Base-by-base conservation (phyloP, 2,797 vertebrate genomes). In the Lophius americanus region DNA sequence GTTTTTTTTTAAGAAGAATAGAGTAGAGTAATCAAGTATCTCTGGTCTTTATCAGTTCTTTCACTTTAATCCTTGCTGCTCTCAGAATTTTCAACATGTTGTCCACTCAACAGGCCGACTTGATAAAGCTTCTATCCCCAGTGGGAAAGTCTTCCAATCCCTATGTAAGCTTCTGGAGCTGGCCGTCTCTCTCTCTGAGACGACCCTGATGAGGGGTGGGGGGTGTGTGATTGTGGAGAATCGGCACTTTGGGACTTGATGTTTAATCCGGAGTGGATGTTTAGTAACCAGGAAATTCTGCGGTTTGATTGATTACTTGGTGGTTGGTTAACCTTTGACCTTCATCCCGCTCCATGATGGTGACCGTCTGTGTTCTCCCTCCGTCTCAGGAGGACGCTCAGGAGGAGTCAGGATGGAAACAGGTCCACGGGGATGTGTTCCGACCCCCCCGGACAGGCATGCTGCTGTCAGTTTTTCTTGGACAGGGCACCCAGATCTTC, bases 401-500 rank as follows among this genome's bases (percentile, higher is more conserved):
- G 83, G 95, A 97, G 82, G 96, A 96, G 80, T 98, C 95, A 7
- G 95, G 95, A 35, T 98, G 95, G 97, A 98, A 98, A 85, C 90
- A 96, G 86, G 93, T 97, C 73, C 94, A 96, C 3, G 94, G 94
- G 3, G 96, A 96, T 69, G 93, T 98, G 9, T 96, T 98, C 85
- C 94, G 96, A 58, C 93, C 95, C 2, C 95, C 95, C 33, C 93
- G 92, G 83, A 96, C 93, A 67, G 94, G 94, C 67, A 97, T 98
- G 95, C 66, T 98, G 72, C 90, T 97, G 6, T 96, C 95, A 13
- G 94, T 96, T 67, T 96, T 98, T 81, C 88, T 98, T 3, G 96
- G 96, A 60, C 96, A 97, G 89, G 96, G 97, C 87, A 95, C 94
- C 0, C 95, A 98, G 83, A 95, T 97, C 91, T 96, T 96, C 87